Evolutionary conservation across 2,888 invertebrate genomes (phyloP).

Genomic region (Mamestra brassicae): DNA sequence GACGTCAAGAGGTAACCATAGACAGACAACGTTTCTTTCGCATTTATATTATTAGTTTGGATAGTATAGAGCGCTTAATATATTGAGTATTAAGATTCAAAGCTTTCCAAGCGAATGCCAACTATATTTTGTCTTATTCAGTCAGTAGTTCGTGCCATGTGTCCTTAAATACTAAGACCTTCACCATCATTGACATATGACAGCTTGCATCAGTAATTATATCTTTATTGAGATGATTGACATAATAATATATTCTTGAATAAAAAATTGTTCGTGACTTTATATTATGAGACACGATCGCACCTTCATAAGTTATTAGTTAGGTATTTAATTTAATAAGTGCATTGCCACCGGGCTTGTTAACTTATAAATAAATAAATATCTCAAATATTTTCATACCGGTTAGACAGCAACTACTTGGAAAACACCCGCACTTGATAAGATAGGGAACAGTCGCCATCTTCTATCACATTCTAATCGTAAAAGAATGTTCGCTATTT

Average conservation of each 20-base stretch:
- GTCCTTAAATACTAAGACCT: slow-evolving; percentile 14
- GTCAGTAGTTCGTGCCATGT: not conserved
- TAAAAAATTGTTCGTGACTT: not conserved
- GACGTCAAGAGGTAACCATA: no score
- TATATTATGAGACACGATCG: not conserved
- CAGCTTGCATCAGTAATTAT: slow-evolving; percentile 18
- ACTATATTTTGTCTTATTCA: not conserved
- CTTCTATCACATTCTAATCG: slow-evolving; percentile 44
- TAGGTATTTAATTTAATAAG: slow-evolving; percentile 15
- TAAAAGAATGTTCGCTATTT: slow-evolving; percentile 23
- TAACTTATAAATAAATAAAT: slow-evolving; percentile 11
- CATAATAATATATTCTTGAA: slow-evolving; percentile 28
- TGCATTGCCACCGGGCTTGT: slow-evolving; percentile 6
- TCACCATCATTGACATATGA: slow-evolving; percentile 10
- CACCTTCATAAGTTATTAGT: slow-evolving; percentile 1
- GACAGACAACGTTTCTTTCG: no score
- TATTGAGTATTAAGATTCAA: not conserved
- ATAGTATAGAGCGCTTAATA: no score
- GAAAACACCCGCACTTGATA: slow-evolving; percentile 14
- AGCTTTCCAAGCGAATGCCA: not conserved
- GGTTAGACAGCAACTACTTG: slow-evolving; percentile 13
- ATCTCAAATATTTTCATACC: slow-evolving; percentile 7
- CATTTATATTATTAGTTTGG: no score
- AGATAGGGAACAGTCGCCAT: slow-evolving; percentile 5
- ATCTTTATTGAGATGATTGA: slow-evolving; percentile 27